A percentile compares a stretch with the other conserved stretches of the same genome.
Conservation (phyloP, 2,888 invertebrate species). For the Microplitis manilae region DNA sequence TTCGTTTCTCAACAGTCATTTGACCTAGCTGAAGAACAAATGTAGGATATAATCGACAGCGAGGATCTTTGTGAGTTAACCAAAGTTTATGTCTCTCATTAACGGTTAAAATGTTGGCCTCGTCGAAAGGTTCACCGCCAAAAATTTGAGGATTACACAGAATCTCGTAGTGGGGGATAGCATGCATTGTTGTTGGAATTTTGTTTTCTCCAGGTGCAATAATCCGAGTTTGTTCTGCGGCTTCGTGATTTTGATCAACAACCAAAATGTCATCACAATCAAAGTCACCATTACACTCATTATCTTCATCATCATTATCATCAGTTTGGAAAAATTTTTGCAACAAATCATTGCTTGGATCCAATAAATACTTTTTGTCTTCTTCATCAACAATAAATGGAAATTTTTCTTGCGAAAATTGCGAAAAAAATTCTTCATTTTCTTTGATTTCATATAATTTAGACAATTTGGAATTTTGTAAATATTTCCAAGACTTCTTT, state of each 20-base stretch:
- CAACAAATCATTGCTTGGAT: not conserved
- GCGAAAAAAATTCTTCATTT: not conserved
- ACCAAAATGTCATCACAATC: conserved; percentile 8
- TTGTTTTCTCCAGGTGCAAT: conserved; percentile 24
- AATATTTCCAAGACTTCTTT: not conserved
- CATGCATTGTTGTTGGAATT: too few relatives aligned
- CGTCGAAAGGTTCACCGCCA: not conserved
- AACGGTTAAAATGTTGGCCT: not conserved
- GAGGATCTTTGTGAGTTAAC: not conserved
- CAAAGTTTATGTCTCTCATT: conserved; percentile 4
- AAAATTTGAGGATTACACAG: not conserved
- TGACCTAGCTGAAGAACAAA: conserved; percentile 9
- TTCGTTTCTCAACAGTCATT: conserved; percentile 23
- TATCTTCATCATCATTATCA: not conserved
- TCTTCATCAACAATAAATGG: not conserved
- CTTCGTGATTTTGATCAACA: conserved; percentile 2
- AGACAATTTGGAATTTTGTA: not conserved
- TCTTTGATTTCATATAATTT: not conserved
- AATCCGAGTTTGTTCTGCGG: not conserved
- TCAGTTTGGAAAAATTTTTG: not conserved
- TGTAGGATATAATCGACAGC: not conserved
- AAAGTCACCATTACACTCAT: not conserved
- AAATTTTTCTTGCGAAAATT: not conserved
- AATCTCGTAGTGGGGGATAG: not conserved
- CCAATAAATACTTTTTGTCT: not conserved